Evolutionary conservation across 2,797 vertebrate genomes (phyloP).

Genomic region (Chrysocyon brachyurus): DNA sequence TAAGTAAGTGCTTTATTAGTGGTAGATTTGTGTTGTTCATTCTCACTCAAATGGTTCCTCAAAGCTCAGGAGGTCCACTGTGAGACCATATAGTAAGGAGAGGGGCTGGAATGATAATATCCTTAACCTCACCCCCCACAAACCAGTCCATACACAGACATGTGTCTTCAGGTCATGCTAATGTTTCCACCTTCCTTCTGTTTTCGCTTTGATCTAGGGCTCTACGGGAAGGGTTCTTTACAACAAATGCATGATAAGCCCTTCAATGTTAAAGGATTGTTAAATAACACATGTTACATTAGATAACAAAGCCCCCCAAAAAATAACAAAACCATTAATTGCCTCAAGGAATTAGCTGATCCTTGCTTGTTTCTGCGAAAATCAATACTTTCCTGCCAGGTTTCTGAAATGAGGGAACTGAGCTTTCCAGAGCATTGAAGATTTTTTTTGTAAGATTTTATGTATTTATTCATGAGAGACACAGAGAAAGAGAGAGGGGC

Average conservation of each 20-base stretch:
- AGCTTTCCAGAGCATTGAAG: not conserved
- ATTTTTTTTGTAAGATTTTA: not conserved
- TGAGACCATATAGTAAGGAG: not conserved
- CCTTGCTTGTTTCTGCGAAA: constrained; percentile 68
- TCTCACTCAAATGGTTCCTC: not conserved
- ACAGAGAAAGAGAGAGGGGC: too few species aligned
- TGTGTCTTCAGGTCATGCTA: not conserved
- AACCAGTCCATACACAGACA: not conserved
- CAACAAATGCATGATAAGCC: not conserved
- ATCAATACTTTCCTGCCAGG: constrained; percentile 63
- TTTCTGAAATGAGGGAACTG: constrained; percentile 54
- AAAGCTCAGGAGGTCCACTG: not conserved
- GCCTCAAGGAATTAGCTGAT: constrained; percentile 64
- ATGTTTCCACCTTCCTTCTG: not conserved
- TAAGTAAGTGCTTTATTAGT: not conserved
- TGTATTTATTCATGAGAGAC: too few species aligned
- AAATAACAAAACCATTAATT: not conserved
- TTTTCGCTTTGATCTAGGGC: not conserved
- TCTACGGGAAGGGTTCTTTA: not conserved
- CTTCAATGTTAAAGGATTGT: constrained; percentile 51
- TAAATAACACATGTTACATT: constrained; percentile 48
- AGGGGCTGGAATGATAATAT: not conserved
- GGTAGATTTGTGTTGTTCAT: not conserved
- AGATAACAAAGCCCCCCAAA: not conserved
- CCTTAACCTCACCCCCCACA: not conserved